Base-by-base conservation (phyloP, 1,140 invertebrate species). In the Papilio dardanus region DNA sequence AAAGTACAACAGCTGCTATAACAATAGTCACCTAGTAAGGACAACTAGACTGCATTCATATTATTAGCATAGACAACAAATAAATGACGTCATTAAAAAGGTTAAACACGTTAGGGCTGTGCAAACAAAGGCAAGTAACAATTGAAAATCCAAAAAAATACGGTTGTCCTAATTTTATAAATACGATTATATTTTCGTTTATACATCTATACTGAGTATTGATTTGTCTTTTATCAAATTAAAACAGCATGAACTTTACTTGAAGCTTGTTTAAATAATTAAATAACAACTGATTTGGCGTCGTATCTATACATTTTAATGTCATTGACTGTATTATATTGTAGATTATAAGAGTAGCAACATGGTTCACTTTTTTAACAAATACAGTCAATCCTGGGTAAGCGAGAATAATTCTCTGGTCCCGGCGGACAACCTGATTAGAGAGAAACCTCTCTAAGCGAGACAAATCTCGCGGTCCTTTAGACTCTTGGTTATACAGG, bases 21-120 rank as follows among this genome's bases (percentile, higher is more conserved):
- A 69, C 42, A 69, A 40, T 68, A 37, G 31, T 14, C 16, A 7
- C 35, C 10, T 35, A 35, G 31, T 24, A 69, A 69, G 67, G 67
- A 69, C 67, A 33, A 31, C 31, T 33, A 21, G 67, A 37, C 67
- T 42, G 21, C 67, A 69, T 69, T 69, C 67, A 37, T 69, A 42
- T 68, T 40, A 40, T 69, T 69, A 69, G 67, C 66, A 68, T 68
- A 40, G 19, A 37, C 67, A 69, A 68, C 33, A 40, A 69, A 69
- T 40, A 40, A 7, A 37, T 10, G 35, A 69, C 33, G n/a, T 40
- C 19, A 24, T 69, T 37, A 62, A 50, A 67, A 30, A 68, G 67
- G 31, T 69, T 69, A 12, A 3, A 4, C 10, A 69, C 21, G 14
- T 69, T 40, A 42, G 67, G 67, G 33, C 19, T 69, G 31, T 42